Conservation (phyloP, 2,797 vertebrate genomes). For the Sternotherus odoratus region DNA sequence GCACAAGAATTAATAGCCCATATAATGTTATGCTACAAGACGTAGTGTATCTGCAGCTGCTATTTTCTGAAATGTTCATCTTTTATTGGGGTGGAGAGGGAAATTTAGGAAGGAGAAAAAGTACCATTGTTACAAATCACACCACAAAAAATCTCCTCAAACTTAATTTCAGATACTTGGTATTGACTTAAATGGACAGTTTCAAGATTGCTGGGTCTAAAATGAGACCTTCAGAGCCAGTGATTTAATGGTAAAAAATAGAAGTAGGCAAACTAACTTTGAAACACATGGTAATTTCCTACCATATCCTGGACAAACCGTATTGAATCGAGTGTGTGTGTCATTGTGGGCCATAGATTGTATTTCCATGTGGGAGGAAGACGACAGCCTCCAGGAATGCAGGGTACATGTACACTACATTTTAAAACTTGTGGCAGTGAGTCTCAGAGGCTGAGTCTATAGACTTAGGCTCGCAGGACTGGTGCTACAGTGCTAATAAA, state of each 20-base stretch:
- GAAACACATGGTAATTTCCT: background rate
- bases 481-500: background rate
- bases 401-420: background rate
- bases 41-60: background rate
- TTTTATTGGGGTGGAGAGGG: background rate
- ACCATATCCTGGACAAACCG: background rate
- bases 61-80: accelerated
- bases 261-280: background rate
- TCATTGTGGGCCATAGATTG: background rate
- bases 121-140: background rate
- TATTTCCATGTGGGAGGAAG: background rate
- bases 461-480: background rate
- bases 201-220: background rate
- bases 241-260: background rate
- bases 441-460: background rate
- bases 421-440: background rate
- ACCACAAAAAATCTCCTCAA: background rate
- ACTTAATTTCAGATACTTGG: background rate
- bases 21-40: background rate
- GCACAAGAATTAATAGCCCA: background rate
- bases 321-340: background rate
- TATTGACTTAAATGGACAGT: background rate
- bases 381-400: background rate
- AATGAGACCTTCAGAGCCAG: background rate
- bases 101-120: background rate